phyloP scores from a whole-genome alignment of 37 sponge, comb jelly and placozoan species.

The Amphimedon queenslandica region DNA sequence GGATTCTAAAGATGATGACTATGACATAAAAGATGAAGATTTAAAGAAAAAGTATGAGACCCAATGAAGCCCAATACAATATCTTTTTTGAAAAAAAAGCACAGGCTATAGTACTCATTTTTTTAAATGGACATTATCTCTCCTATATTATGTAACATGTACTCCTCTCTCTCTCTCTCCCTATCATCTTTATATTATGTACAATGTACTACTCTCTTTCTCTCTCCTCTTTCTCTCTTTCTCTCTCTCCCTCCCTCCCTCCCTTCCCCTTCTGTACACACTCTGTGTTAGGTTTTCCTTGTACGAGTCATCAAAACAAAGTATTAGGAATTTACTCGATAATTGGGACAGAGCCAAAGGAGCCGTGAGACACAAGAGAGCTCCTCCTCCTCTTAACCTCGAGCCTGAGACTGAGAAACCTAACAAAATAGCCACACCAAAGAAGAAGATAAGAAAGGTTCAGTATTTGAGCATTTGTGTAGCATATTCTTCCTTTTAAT shows the following conservation, averaged over 20 bases:
- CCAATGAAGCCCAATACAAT: no score
- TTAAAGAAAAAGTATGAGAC: no score
- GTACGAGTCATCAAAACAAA: slow-evolving; percentile 24
- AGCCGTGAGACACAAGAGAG: slow-evolving; percentile 2
- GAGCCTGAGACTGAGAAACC: slow-evolving; percentile 26
- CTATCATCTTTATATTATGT: no score
- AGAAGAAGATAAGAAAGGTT: slow-evolving; percentile 26
- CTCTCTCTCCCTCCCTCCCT: no score
- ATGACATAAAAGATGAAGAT: background rate
- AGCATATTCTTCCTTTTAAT: no score
- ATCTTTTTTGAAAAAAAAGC: no score
- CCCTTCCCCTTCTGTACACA: background rate
- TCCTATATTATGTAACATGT: no score
- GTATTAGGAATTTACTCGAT: slow-evolving; percentile 42
- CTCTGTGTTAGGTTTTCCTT: slow-evolving; percentile 22
- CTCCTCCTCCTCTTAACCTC: background rate
- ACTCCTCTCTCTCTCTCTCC: no score
- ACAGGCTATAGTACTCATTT: no score
- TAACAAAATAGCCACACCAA: slow-evolving; percentile 9
- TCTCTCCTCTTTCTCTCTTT: no score
- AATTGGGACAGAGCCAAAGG: slow-evolving; percentile 80
- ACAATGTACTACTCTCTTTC: no score
- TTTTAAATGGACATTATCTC: no score
- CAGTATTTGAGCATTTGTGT: background rate
- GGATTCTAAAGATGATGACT: background rate